phyloP scores from a whole-genome alignment of 2,888 invertebrate species.

The Masnerella sp. region DNA sequence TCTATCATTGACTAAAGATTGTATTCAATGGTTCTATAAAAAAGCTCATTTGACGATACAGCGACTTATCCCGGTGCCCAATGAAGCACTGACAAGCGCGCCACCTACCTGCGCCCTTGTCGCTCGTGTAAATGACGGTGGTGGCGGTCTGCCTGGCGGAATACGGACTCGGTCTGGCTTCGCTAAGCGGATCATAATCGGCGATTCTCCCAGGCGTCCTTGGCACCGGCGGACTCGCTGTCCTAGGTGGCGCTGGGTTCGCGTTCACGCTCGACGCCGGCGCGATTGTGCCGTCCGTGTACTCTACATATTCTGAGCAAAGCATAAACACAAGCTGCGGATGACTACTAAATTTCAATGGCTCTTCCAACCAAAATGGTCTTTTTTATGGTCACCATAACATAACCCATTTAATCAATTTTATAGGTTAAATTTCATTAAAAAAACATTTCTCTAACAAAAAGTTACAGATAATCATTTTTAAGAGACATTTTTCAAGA shows the following conservation, averaged over 20 bases:
- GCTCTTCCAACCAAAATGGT: slow-evolving; percentile 5
- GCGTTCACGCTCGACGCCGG: slow-evolving; percentile 69
- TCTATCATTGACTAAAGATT: background rate
- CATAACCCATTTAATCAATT: no score
- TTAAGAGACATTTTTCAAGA: no score
- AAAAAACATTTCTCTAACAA: no score
- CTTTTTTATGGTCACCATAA: no score
- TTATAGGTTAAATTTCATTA: no score
- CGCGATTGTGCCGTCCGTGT: slow-evolving; percentile 75
- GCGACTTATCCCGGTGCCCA: slow-evolving; percentile 21
- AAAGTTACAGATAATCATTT: no score
- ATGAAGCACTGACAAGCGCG: slow-evolving; percentile 26
- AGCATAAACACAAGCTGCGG: slow-evolving; percentile 54
- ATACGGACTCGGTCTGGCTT: slow-evolving; percentile 84
- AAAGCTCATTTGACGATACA: no score
- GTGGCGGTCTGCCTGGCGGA: slow-evolving; percentile 87
- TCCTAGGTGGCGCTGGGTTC: slow-evolving; percentile 60
- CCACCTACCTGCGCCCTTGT: slow-evolving; percentile 82
- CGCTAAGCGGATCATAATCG: slow-evolving; percentile 88
- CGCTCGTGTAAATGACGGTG: slow-evolving; percentile 91
- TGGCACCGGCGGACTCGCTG: slow-evolving; percentile 70
- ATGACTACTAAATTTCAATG: slow-evolving; percentile 28
- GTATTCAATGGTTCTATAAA: background rate
- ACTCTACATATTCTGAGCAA: slow-evolving; percentile 75
- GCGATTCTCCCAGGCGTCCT: slow-evolving; percentile 86